A percentile compares a stretch with the other conserved stretches of the same genome.
Evolutionary conservation across 2,888 invertebrate genomes (phyloP).

Genomic region (Podabrus alpinus): DNA sequence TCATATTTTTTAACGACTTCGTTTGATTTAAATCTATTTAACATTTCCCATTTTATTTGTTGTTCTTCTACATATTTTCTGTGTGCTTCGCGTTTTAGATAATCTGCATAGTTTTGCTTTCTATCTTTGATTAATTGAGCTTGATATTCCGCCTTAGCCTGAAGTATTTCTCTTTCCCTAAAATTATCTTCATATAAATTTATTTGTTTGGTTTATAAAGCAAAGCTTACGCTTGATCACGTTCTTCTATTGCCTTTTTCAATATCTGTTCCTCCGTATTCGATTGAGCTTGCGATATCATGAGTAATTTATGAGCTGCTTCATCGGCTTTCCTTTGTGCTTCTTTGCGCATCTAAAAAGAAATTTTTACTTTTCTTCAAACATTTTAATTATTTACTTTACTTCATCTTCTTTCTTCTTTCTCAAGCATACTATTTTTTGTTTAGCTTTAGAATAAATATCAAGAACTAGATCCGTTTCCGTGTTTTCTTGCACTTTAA

Average conservation of each 20-base stretch:
- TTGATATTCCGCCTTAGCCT: constrained; percentile 46
- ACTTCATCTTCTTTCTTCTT: constrained; percentile 50
- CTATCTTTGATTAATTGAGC: constrained; percentile 44
- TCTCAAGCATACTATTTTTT: constrained; percentile 53
- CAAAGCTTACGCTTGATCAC: constrained; percentile 47
- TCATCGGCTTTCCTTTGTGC: constrained; percentile 55
- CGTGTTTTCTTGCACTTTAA: constrained; percentile 53
- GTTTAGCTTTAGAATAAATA: constrained; percentile 56
- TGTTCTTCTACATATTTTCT: constrained; percentile 55
- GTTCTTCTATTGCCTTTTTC: constrained; percentile 60
- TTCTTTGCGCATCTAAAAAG: constrained; percentile 49
- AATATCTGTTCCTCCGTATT: constrained; percentile 56
- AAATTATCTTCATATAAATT: constrained; percentile 4
- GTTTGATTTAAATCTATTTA: constrained; percentile 62
- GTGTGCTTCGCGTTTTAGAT: constrained; percentile 46
- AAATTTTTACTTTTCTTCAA: not conserved
- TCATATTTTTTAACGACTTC: constrained; percentile 58
- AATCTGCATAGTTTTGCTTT: constrained; percentile 43
- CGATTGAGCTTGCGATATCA: constrained; percentile 54
- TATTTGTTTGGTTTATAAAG: not conserved
- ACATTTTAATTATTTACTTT: not conserved
- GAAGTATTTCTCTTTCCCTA: constrained; percentile 51
- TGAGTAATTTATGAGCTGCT: constrained; percentile 56
- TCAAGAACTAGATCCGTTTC: constrained; percentile 55
- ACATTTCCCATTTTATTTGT: constrained; percentile 59